Evolutionary conservation across 2,888 invertebrate genomes (phyloP), one percentile per base, ranked within the genome.

Genomic region (Belgica antarctica): DNA sequence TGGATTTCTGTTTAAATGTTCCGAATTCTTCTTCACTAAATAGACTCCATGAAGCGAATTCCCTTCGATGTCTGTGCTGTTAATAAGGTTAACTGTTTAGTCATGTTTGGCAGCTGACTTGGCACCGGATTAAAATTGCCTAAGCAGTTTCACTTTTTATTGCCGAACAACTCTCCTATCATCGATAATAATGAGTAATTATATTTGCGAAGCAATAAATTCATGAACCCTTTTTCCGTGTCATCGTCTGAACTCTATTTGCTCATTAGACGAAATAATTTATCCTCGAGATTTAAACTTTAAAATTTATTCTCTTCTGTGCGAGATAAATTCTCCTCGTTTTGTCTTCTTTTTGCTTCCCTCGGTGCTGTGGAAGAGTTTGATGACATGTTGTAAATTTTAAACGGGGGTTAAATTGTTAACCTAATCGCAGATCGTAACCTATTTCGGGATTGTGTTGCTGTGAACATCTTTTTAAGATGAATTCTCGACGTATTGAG

Each of bases 151-250:
- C 3, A 41, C 41, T n/a, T 41, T 41, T 41, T 5, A n/a, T 5
- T 15, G 22, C 52, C 22, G 17, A 52, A 52, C 5, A 52, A 22
- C 22, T 52, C 52, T 52, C 22, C 59, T 59, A 59, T 57, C 57
- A 57, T 59, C 25, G 59, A 68, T 68, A 68, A 68, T 68, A 57
- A 68, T 68, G 68, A 68, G 47, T 68, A 68, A 68, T 68, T 68
- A 68, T 68, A 68, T 68, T 68, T 68, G 68, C 68, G 31, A 25
- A 68, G 68, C 68, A 68, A 68, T 68, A 68, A 68, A 68, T 68
- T 68, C 34, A 57, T 57, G 28, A 68, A 68, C 68, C 68, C 68
- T 68, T 63, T 46, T 62, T 57, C 28, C 10, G 52, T 24, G 52
- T 52, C 52, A 46, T 7, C 15, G 15, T 59, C 10, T 22, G n/a